Base-by-base conservation (phyloP, 2,797 vertebrate species). In the Muscicapa striata region DNA sequence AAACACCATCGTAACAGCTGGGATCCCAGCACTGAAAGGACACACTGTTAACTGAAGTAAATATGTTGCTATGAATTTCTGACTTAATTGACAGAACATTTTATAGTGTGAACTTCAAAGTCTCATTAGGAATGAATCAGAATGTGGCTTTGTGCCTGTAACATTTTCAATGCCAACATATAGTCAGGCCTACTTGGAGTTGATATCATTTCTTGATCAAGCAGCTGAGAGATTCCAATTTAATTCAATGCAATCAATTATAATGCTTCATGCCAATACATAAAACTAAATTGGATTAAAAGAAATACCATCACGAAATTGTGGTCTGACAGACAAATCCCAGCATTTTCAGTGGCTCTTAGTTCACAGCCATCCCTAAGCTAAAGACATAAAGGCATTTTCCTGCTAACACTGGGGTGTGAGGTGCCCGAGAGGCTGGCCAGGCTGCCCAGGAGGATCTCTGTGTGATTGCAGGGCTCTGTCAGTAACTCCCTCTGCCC, bases 51-150 rank as follows among this genome's bases (percentile, higher is more conserved):
- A 96, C 93, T 67, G 36, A 72, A 97, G 92, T 96, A 98, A 97
- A 96, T 92, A 96, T 38, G 83, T 88, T 96, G 89, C 93, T 95
- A 61, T 94, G 94, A 96, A 97, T 98, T 97, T 95, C 91, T 96
- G 89, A 92, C 66, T 94, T 97, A 98, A 97, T 96, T 97, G 97
- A 96, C 96, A 96, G 97, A 97, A 89, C 93, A 89, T 86, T 97
- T 97, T 96, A 93, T 76, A 96, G 87, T 38, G 54, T 93, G 92
- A 96, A 95, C 95, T 96, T 94, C 93, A 86, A 94, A 97, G 96
- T 95, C 96, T 95, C 95, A 89, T 95, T 96, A 97, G 90, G 89
- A 93, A 93, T 69, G 54, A 95, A 94, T 94, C 84, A 74, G 78
- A 83, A 81, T 11, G 68, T 91, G 66, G 90, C 90, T 73, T 57